Evolutionary conservation across 1,140 invertebrate genomes (phyloP), one percentile per base, ranked within the genome.

Genomic region (Diabrotica virgifera): DNA sequence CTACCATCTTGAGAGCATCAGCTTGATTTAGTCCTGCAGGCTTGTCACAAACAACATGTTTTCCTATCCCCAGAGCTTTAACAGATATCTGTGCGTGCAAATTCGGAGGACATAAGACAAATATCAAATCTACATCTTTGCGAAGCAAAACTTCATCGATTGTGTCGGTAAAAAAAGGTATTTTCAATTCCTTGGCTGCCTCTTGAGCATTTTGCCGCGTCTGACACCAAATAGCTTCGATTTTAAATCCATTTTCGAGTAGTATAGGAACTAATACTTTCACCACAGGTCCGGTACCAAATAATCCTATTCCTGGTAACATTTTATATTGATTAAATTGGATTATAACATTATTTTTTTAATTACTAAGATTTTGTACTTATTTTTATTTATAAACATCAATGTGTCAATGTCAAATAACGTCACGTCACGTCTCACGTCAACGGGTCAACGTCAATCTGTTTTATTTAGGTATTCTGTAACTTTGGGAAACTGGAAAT

Each of bases 21-120:
- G 88, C 85, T 77, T 94, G 93, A 73, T 90, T 91, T 11, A 97
- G 81, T 0, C 95, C 95, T 9, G 93, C 91, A 52, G 96, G 95
- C 79, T 94, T 91, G 73, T 97, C 94, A 81, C 95, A 97, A 0
- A 98, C 86, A 7, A 98, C 95, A 83, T 98, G 96, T 81, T 98
- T 98, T 0, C 96, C 96, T 71, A 98, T 98, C 5, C 95, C 95
- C 8, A 98, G 80, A 0, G 96, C 96, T 82, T 98, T 98, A 0
- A 96, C 94, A 7, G 95, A 93, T 72, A 98, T 98, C 78, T 97
- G 94, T 9, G 95, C 91, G 77, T 98, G 96, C 50, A 97, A 83
- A 81, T 93, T 95, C 0, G 96, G 96, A 5, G 95, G 92, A 77
- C 95, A 97, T 53, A 96, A 88, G 7, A 98, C 95, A 64, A 97